These are phyloP conservation scores for Nowickia ferox DNA, from an alignment of 2,888 invertebrate species.

Conservation along the genomic window DNA sequence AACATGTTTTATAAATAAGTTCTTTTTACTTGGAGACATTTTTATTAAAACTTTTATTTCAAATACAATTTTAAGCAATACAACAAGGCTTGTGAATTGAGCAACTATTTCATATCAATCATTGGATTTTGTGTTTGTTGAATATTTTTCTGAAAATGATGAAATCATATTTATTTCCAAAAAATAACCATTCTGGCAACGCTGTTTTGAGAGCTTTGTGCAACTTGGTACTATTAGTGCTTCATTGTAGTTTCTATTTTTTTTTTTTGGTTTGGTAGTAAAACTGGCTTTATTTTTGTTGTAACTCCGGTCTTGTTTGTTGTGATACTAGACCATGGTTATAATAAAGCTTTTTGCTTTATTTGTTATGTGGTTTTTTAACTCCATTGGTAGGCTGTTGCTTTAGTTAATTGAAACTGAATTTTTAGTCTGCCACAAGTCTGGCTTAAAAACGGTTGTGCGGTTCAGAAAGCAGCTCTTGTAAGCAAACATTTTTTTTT, in stretches of 20 bases:
- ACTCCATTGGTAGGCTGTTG: conserved; percentile 51
- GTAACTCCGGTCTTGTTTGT: conserved; percentile 63
- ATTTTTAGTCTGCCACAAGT: conserved; percentile 80
- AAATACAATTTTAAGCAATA: too few species aligned
- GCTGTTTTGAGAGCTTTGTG: neutral
- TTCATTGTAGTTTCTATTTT: conserved; percentile 5
- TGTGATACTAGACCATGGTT: conserved; percentile 69
- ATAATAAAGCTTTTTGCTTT: conserved; percentile 55
- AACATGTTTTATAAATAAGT: too few species aligned
- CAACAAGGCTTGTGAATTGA: too few species aligned
- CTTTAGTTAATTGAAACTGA: conserved; percentile 67
- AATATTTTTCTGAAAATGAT: too few species aligned
- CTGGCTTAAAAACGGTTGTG: conserved; percentile 79
- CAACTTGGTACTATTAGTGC: conserved; percentile 1
- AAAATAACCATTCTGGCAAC: neutral
- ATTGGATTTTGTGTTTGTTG: too few species aligned
- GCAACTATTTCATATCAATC: too few species aligned
- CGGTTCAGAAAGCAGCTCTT: conserved; percentile 39
- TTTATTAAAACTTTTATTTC: too few species aligned
- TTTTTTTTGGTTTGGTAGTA: conserved; percentile 23
- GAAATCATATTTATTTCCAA: neutral
- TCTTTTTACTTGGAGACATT: too few species aligned
- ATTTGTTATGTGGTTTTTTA: conserved; percentile 7
- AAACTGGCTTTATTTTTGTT: conserved; percentile 65
- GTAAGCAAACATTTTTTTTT: neutral